Evolutionary conservation across 2,888 invertebrate genomes (phyloP), one percentile per base, ranked within the genome.

Genomic region (Periphyllus acericola): DNA sequence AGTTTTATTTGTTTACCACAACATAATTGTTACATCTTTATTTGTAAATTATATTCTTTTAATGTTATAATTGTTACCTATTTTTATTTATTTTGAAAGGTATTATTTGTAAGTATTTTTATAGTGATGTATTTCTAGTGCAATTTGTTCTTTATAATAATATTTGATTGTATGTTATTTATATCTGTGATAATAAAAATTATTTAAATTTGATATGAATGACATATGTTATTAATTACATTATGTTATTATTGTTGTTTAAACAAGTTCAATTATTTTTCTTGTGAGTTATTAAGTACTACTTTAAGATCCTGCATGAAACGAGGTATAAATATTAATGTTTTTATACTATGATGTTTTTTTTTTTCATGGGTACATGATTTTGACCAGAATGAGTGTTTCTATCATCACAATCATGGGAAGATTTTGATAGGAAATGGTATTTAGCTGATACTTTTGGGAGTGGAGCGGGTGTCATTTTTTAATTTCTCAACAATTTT

Each of bases 161-260:
- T 84, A 40, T 40, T 40, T 46, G 52, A 78, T 78, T 79, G 71
- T 79, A 79, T 68, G 52, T 78, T 85, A 66, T 66, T 55, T 66
- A 68, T 79, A 79, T 85, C 85, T 85, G 85, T 85, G 85, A 85
- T 85, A 85, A 79, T 71, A 55, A 78, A 84, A 76, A 60, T 78
- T 79, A 71, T 85, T 85, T 79, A 46, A 34, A 76, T 75, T 76
- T 68, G 34, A 79, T 14, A 6, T 36, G n/a, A n/a, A n/a, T n/a
- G n/a, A n/a, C n/a, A n/a, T 80, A 32, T 9, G 21, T 78, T 78
- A 9, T 40, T 36, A 46, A 46, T 46, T 9, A 9, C 9, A 36
- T 46, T 75, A 40, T 74, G 6, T 36, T 0, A 5, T 4, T 74
- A 34, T 60, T 80, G 29, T 25, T 9, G 46, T 46, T 46, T 46